Evolutionary conservation across 2,113 vertebrate species (phyloP), one percentile per base, ranked within the genome.

Genomic region (Paralichthys olivaceus): DNA sequence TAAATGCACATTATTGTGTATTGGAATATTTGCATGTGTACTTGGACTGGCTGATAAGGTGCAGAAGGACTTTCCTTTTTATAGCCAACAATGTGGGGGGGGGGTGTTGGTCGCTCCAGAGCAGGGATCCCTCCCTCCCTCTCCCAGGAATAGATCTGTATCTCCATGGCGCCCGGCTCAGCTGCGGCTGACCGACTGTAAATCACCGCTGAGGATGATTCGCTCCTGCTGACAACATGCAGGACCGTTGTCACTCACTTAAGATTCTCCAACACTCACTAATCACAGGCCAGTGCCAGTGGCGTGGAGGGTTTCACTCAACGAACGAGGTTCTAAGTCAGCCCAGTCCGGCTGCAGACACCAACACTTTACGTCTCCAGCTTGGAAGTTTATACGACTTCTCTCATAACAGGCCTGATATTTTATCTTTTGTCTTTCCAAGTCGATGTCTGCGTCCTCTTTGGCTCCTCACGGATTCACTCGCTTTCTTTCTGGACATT

Each of bases 191-290:
- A 65, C 1, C 23, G 28, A 25, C 63, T 66, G 70, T 92, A 90
- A 90, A 94, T 91, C 84, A 74, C 25, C 22, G 7, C 45, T 19
- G 59, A 79, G 66, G 77, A 87, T 62, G 81, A 80, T 82, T 68
- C 66, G 26, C 40, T 59, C 7, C 45, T 49, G 43, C 77, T 77
- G 89, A 90, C 84, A 87, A 87, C 86, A 59, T 62, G 79, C 71
- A 34, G 59, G 47, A 79, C 57, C 17, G 63, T 77, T 86, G 82
- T 83, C 79, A 89, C 87, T 92, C 79, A 91, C 86, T 90, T 84
- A 81, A 85, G 75, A 40, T 40, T 29, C n/a, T 69, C 65, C 66
- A 69, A 32, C 72, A 45, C 71, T 79, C 79, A 72, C 37, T 47
- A 57, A 59, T 55, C 71, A 26, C 5, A 47, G 20, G 1, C 7